Conservation (phyloP, 64 coral and sea anemone species). For the Montipora sp. region DNA sequence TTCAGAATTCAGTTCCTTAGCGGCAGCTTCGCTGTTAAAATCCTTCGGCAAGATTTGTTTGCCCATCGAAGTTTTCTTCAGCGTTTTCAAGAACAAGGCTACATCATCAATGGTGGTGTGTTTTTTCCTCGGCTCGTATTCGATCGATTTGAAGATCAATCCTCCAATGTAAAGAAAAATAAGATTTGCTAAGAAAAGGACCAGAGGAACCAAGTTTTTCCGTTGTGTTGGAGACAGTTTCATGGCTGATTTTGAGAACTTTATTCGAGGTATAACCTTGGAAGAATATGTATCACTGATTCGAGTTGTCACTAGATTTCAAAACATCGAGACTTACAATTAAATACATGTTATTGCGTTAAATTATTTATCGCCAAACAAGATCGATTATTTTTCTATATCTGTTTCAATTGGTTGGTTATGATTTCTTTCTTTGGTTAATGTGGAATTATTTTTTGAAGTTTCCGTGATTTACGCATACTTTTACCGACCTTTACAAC, state of each 20-base stretch:
- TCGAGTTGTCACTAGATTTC: not conserved
- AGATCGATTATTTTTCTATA: no score
- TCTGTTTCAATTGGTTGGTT: no score
- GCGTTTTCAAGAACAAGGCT: conserved; percentile 62
- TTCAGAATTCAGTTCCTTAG: conserved; percentile 56
- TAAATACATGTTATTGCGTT: not conserved
- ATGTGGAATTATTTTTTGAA: no score
- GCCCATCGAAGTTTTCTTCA: conserved; percentile 64
- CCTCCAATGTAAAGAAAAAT: conserved; percentile 86
- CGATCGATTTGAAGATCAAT: conserved; percentile 79
- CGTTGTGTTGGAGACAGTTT: conserved; percentile 72
- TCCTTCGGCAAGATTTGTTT: conserved; percentile 60
- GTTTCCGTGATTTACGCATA: no score
- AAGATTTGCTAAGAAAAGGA: conserved; percentile 77
- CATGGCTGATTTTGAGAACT: conserved; percentile 1
- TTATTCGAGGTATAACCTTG: not conserved
- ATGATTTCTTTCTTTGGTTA: no score
- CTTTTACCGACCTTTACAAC: no score
- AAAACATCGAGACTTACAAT: conserved; percentile 6
- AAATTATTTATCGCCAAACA: conserved; percentile 7
- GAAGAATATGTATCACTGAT: not conserved
- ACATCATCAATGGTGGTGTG: conserved; percentile 61
- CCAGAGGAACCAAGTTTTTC: conserved; percentile 65
- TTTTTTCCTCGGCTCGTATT: conserved; percentile 54
- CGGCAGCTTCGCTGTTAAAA: conserved; percentile 67